phyloP scores from a whole-genome alignment of 2,797 vertebrate genomes.

The Coluber constrictor region DNA sequence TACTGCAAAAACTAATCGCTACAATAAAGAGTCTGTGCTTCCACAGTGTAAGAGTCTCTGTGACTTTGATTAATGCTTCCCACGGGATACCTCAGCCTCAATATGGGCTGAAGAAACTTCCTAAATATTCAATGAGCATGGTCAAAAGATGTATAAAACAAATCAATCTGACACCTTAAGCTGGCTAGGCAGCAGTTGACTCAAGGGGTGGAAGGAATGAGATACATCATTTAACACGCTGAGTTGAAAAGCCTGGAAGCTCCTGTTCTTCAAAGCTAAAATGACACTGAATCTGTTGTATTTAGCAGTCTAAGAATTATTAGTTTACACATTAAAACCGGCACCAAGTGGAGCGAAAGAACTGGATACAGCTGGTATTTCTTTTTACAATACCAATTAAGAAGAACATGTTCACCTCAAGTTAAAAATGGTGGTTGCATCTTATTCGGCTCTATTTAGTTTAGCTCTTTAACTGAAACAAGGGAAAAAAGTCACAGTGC shows the following conservation, averaged over 20 bases:
- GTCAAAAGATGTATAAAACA: conserved; percentile 90
- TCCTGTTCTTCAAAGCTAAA: conserved; percentile 81
- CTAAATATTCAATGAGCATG: conserved; percentile 87
- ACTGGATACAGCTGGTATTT: conserved; percentile 49
- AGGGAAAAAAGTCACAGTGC: conserved; percentile 27
- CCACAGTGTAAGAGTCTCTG: conserved; percentile 74
- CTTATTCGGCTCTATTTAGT: conserved; percentile 27
- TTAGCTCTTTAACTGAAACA: conserved; percentile 35
- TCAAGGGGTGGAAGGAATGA: conserved; percentile 80
- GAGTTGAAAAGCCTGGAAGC: conserved; percentile 87
- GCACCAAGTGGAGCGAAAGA: conserved; percentile 63
- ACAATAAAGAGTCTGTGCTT: conserved; percentile 81
- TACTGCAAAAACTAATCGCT: conserved; percentile 82
- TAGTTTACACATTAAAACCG: conserved; percentile 71
- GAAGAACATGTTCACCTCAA: conserved; percentile 44
- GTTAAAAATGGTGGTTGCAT: conserved; percentile 49
- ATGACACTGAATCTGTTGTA: conserved; percentile 73
- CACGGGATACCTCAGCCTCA: conserved; percentile 83
- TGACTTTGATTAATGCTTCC: conserved; percentile 88
- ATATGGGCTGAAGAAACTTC: conserved; percentile 86
- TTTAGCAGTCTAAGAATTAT: conserved; percentile 74
- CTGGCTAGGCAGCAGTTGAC: conserved; percentile 88
- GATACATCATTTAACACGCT: conserved; percentile 88
- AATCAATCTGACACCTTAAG: conserved; percentile 94
- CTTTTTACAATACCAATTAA: conserved; percentile 49